phyloP scores from a whole-genome alignment of 2,797 vertebrate species.

The Acrossocheilus wenchowensis region DNA sequence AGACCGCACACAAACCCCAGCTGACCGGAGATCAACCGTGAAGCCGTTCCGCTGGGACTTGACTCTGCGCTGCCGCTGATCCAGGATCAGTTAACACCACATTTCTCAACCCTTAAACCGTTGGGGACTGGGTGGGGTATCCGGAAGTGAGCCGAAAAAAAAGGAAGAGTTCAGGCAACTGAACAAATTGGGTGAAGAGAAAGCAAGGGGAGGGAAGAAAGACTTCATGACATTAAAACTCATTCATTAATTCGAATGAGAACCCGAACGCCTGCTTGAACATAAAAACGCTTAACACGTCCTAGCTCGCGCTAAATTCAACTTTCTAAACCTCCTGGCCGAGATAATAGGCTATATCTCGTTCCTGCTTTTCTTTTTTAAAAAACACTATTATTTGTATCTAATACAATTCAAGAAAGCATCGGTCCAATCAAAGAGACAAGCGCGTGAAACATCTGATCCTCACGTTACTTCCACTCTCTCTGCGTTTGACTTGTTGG shows the following conservation, averaged over 20 bases:
- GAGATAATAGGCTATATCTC: not conserved
- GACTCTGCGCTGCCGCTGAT: conserved; percentile 39
- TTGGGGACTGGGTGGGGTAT: conserved; percentile 61
- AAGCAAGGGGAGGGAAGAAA: conserved; percentile 39
- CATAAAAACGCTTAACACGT: conserved; percentile 48
- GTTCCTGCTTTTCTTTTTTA: not conserved
- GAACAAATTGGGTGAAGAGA: conserved; percentile 34
- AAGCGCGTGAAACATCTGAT: conserved; percentile 19
- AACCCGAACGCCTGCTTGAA: not conserved
- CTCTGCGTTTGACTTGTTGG: conserved; percentile 60
- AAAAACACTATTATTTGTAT: conserved; percentile 12
- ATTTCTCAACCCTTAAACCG: conserved; percentile 34
- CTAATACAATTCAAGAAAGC: not conserved
- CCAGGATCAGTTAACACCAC: conserved; percentile 50
- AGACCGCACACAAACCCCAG: not conserved
- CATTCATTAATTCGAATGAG: conserved; percentile 43
- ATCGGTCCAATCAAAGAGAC: not conserved
- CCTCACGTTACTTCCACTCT: conserved; percentile 32
- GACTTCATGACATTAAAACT: conserved; percentile 20
- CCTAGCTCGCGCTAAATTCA: not conserved
- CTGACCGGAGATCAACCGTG: conserved; percentile 51
- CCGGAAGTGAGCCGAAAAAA: conserved; percentile 59
- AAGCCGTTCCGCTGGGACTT: not conserved
- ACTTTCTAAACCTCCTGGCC: conserved; percentile 29
- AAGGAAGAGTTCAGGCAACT: conserved; percentile 40